These are phyloP conservation scores for Diadema setosum DNA, from an alignment of 35 echinoderm and acorn worm genomes.

Conservation along the genomic window DNA sequence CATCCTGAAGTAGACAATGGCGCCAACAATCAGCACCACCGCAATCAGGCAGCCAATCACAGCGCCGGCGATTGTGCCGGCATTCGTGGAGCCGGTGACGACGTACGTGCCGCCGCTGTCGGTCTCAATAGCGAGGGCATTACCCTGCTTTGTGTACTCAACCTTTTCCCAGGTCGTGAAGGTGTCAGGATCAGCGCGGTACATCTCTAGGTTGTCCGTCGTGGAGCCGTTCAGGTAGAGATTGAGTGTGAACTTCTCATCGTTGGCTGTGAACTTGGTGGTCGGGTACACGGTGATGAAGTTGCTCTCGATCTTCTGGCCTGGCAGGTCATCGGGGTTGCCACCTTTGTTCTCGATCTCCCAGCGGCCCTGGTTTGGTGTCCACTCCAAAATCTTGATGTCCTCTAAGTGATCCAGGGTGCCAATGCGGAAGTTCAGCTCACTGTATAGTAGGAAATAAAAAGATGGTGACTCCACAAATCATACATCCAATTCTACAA, in stretches of 20 bases:
- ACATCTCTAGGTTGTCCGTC: conserved; percentile 51
- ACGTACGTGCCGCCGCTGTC: conserved; percentile 66
- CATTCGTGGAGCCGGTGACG: conserved; percentile 7
- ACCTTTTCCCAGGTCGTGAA: conserved; percentile 72
- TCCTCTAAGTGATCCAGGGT: conserved; percentile 74
- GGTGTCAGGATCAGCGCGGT: conserved; percentile 59
- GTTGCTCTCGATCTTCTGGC: conserved; percentile 64
- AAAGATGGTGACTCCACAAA: not conserved
- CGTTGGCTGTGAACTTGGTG: conserved; percentile 49
- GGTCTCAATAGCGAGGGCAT: conserved; percentile 40
- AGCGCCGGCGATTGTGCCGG: conserved; percentile 63
- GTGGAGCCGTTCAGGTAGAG: conserved; percentile 35
- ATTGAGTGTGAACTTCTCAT: conserved; percentile 40
- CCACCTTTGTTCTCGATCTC: conserved; percentile 14
- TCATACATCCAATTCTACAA: not conserved
- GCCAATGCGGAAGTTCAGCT: conserved; percentile 54
- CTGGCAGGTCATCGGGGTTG: conserved; percentile 37
- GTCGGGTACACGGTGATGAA: conserved; percentile 67
- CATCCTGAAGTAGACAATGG: conserved; percentile 62
- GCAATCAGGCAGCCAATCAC: conserved; percentile 39
- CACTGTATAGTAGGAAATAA: conserved; percentile 19
- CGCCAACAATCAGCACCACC: conserved; percentile 42
- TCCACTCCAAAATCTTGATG: conserved; percentile 83
- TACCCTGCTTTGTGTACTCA: not conserved
- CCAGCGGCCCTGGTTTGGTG: conserved; percentile 37